A percentile compares a stretch with the other conserved stretches of the same genome.
These are phyloP conservation scores for Campylorhamphus procurvoides DNA, from an alignment of 2,113 vertebrate genomes.

Conservation along the genomic window DNA sequence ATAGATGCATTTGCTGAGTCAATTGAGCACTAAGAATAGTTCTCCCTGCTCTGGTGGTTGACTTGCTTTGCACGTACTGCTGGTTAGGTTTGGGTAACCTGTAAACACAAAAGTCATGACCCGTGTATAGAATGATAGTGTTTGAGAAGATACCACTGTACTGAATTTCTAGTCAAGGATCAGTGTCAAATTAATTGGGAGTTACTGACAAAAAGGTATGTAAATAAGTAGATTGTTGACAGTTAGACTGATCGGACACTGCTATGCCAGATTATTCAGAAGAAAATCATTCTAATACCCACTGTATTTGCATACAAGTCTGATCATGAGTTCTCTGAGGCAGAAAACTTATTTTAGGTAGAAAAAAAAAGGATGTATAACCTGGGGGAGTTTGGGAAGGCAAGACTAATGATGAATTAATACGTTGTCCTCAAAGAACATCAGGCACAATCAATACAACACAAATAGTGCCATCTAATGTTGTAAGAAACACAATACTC, in stretches of 20 bases:
- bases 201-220: background rate
- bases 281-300: background rate
- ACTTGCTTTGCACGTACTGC: background rate
- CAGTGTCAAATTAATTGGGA: background rate
- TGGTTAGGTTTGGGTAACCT: background rate
- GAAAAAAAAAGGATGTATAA: background rate
- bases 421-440: background rate
- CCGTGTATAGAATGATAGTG: background rate
- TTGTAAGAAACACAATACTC: background rate
- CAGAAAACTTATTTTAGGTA: background rate
- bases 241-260: background rate
- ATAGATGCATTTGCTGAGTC: background rate
- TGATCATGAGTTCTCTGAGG: background rate
- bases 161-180: background rate
- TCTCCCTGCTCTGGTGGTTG: background rate
- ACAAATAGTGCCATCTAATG: background rate
- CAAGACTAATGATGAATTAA: background rate
- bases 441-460: background rate
- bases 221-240: background rate
- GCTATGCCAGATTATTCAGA: background rate
- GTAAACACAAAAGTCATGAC: background rate
- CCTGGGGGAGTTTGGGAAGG: background rate
- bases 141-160: background rate
- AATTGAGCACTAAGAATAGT: background rate
- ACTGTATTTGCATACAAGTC: accelerated